Evolutionary conservation across 1,140 invertebrate species (phyloP).

Genomic region (Heliconius hermathena): DNA sequence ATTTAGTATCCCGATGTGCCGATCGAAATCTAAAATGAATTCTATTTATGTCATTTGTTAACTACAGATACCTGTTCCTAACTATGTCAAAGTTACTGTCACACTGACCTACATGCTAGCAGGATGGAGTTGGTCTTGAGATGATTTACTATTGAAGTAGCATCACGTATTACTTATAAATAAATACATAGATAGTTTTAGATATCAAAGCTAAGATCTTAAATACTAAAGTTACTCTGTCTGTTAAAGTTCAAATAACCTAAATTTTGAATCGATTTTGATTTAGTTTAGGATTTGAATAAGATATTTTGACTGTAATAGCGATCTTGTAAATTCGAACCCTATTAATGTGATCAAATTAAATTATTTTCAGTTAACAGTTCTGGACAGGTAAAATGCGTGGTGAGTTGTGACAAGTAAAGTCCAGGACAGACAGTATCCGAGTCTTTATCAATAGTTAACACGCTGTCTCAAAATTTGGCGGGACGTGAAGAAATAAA

Average conservation of each 20-base stretch:
- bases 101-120: not conserved
- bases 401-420: too few species aligned
- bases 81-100: conserved; percentile 11
- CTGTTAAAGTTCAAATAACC: not conserved
- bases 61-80: conserved; percentile 1
- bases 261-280: not conserved
- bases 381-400: too few species aligned
- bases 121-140: conserved; percentile 7
- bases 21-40: not conserved
- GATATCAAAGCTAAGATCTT: not conserved
- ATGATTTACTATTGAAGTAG: not conserved
- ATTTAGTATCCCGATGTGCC: not conserved
- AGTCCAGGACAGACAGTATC: too few species aligned
- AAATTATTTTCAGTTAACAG: too few species aligned
- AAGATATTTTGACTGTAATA: too few species aligned
- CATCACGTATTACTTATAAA: not conserved
- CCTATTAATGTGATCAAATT: too few species aligned
- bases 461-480: too few species aligned
- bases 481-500: too few species aligned
- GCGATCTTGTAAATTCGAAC: too few species aligned
- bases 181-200: not conserved
- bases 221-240: not conserved
- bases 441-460: too few species aligned
- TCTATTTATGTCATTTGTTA: not conserved
- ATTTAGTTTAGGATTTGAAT: too few species aligned